Evolutionary conservation across 2,797 vertebrate genomes (phyloP).

Genomic region (Sebastiscus tertius): DNA sequence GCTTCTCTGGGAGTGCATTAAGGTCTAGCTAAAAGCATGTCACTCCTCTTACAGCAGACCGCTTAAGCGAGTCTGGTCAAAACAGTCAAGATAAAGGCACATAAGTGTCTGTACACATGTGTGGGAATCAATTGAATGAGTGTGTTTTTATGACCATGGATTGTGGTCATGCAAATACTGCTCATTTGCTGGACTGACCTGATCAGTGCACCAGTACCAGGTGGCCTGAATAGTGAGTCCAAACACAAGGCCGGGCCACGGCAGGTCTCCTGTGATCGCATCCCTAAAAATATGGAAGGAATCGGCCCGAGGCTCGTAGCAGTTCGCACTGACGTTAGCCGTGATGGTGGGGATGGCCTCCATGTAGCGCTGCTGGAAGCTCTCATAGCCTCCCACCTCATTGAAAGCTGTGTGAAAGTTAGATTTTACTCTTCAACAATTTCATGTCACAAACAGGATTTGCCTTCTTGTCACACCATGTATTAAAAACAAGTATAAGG

Average conservation of each 20-base stretch:
- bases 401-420: constrained; percentile 68
- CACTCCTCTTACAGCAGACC: background rate
- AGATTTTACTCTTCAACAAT: background rate
- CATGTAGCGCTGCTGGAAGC: constrained; percentile 89
- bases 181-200: constrained; percentile 81
- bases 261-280: constrained; percentile 86
- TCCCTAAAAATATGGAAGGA: constrained; percentile 92
- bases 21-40: constrained; percentile 37
- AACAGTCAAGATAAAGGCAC: constrained; percentile 18
- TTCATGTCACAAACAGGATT: background rate
- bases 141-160: constrained; percentile 13
- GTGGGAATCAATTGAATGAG: constrained; percentile 17
- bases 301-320: constrained; percentile 88
- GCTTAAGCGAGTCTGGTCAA: constrained; percentile 12
- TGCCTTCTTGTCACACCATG: no score
- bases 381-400: constrained; percentile 89
- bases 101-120: constrained; percentile 7
- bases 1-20: constrained; percentile 17
- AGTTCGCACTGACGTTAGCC: constrained; percentile 53
- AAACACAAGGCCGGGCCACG: constrained; percentile 91
- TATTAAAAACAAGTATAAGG: background rate
- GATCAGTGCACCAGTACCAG: constrained; percentile 98
- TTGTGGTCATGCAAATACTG: background rate
- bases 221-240: constrained; percentile 87
- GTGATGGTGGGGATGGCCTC: constrained; percentile 77